Evolutionary conservation across 2,888 invertebrate genomes (phyloP).

Genomic region (Nephrotoma appendiculata): DNA sequence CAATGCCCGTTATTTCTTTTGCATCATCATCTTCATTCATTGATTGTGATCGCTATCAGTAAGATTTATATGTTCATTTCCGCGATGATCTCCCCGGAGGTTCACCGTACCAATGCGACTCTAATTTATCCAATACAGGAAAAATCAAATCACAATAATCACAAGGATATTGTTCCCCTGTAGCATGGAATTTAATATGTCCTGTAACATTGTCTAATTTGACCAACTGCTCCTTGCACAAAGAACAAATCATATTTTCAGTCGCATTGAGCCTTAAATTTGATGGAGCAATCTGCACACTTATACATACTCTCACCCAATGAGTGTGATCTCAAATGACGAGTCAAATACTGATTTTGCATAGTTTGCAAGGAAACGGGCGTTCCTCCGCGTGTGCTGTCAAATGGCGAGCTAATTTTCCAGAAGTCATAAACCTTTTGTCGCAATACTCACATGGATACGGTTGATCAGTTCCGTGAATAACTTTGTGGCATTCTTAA

Average conservation of each 20-base stretch:
- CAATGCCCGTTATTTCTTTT: conserved; percentile 8
- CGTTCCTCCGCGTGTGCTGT: conserved; percentile 55
- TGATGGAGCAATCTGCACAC: conserved; percentile 43
- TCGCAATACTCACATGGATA: conserved; percentile 50
- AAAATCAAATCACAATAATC: conserved; percentile 57
- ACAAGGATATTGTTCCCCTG: conserved; percentile 47
- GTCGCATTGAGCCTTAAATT: conserved; percentile 51
- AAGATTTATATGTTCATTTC: conserved; percentile 5
- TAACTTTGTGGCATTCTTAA: conserved; percentile 43
- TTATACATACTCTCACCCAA: conserved; percentile 28
- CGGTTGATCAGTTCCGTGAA: conserved; percentile 41
- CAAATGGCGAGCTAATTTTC: conserved; percentile 53
- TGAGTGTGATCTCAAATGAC: conserved; percentile 29
- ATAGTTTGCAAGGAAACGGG: conserved; percentile 60
- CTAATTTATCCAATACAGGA: conserved; percentile 43
- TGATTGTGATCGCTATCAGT: conserved; percentile 9
- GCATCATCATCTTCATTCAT: conserved; percentile 22
- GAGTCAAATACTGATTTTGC: conserved; percentile 59
- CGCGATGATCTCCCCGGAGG: conserved; percentile 41
- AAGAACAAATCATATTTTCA: conserved; percentile 54
- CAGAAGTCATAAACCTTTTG: conserved; percentile 46
- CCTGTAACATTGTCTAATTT: conserved; percentile 51
- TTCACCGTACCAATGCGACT: conserved; percentile 37
- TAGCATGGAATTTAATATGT: conserved; percentile 60
- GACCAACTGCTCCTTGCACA: conserved; percentile 56